These are phyloP conservation scores for Eilema caniola DNA, from an alignment of 2,888 invertebrate species.

Conservation along the genomic window DNA sequence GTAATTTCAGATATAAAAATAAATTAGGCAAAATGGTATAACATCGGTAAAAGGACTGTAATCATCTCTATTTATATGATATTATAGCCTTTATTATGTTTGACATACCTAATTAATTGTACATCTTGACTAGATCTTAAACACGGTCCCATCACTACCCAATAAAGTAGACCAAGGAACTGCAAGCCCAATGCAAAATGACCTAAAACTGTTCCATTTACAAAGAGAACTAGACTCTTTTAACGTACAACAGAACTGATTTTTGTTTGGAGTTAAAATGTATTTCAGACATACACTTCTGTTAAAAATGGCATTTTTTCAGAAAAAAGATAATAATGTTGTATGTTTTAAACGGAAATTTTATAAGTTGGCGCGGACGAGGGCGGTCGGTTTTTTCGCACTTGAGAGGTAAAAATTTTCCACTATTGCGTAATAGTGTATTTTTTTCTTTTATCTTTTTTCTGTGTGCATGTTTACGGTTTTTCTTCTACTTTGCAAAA, in stretches of 20 bases:
- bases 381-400: constrained; percentile 78
- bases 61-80: no score
- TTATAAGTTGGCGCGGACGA: constrained; percentile 75
- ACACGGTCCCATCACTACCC: constrained; percentile 71
- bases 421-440: constrained; percentile 67
- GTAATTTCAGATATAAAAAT: background rate
- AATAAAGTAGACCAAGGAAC: constrained; percentile 83
- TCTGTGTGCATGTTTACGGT: background rate
- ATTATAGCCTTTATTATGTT: no score
- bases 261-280: constrained; percentile 33
- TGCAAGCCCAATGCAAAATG: constrained; percentile 50
- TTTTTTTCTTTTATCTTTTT: constrained; percentile 17
- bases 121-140: constrained; percentile 57
- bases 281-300: constrained; percentile 52
- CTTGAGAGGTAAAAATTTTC: constrained; percentile 72
- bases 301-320: constrained; percentile 75
- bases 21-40: background rate
- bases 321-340: constrained; percentile 85
- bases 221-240: constrained; percentile 54
- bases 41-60: background rate
- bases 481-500: background rate
- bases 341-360: constrained; percentile 85
- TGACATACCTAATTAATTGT: constrained; percentile 2
- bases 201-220: constrained; percentile 52
- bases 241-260: constrained; percentile 50